These are phyloP conservation scores for Adelognathus sp. DNA, from an alignment of 2,888 invertebrate species.

Conservation along the genomic window DNA sequence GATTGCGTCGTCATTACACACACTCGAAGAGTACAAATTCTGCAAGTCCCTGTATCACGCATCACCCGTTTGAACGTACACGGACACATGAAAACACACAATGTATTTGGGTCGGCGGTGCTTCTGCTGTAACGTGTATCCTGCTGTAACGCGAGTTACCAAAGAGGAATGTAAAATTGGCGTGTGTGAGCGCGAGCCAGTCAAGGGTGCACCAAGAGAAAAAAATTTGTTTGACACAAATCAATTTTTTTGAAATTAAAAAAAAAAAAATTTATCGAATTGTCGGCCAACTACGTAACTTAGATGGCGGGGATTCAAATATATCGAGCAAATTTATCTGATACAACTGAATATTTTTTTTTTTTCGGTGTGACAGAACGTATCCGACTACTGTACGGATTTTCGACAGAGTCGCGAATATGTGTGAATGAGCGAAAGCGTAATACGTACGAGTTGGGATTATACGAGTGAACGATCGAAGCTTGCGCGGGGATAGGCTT, in stretches of 20 bases:
- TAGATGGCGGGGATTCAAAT: too few species aligned
- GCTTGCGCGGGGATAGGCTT: conserved; percentile 60
- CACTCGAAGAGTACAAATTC: conserved; percentile 89
- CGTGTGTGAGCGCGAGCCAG: conserved; percentile 20
- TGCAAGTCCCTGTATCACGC: conserved; percentile 83
- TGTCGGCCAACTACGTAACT: too few species aligned
- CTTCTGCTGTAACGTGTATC: conserved; percentile 35
- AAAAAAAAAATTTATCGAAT: too few species aligned
- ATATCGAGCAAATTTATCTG: too few species aligned
- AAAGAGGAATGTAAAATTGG: neutral
- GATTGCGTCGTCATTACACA: conserved; percentile 64
- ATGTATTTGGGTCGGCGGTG: conserved; percentile 30
- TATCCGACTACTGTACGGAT: too few species aligned
- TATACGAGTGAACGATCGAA: neutral
- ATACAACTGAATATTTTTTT: too few species aligned
- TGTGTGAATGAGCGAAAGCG: neutral
- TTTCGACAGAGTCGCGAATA: neutral
- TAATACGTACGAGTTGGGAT: neutral
- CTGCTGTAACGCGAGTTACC: conserved; percentile 12
- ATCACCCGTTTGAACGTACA: conserved; percentile 58
- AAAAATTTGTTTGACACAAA: too few species aligned
- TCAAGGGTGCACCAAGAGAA: too few species aligned
- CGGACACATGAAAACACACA: too few species aligned
- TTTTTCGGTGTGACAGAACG: too few species aligned
- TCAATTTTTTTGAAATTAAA: too few species aligned